Evolutionary conservation across 2,113 vertebrate genomes (phyloP), one percentile per base, ranked within the genome.

Genomic region (Mobula birostris): DNA sequence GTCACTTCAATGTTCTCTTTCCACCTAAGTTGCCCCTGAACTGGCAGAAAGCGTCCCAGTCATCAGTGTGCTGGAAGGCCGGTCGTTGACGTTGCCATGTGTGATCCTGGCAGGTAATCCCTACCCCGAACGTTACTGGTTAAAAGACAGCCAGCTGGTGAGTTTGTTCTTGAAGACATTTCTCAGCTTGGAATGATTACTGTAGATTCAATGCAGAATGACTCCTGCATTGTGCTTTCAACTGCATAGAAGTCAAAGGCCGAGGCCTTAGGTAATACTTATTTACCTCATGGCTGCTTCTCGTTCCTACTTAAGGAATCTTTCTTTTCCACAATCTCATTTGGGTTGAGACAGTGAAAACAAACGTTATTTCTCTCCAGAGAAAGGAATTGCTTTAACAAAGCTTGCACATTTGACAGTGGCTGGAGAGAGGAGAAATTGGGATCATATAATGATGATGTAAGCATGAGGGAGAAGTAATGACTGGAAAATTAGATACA

Each of bases 91-190:
- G 0, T 96, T 99, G 95, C 97, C 98, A 9, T 99, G 98, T 0
- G 95, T 98, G 95, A 36, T 98, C 94, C 94, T 98, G 96, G 97
- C 97, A 0, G 98, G 98, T 66, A 96, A 96, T 90, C 98, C 98
- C 0, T 96, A 97, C 77, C 98, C 98, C 0, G 97, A 97, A 6
- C 97, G 98, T 94, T 96, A 94, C 95, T 99, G 98, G 98, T 96
- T 97, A 63, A 97, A 96, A 94, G 97, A 97, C 0, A 97, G 97
- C 94, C 96, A 94, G 90, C 96, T 93, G 3, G 98, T 99, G 96
- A 97, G 97, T 90, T 27, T 88, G 24, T 68, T 17, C 85, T 88
- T 29, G 2, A 5, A 66, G 58, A 63, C 12, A 29, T 17, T 66
- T 66, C 61, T 56, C 58, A 29, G 27, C 83, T 29, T 58, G 27